Conservation (phyloP, 2,113 vertebrate genomes). For the Pollimyrus isidori region DNA sequence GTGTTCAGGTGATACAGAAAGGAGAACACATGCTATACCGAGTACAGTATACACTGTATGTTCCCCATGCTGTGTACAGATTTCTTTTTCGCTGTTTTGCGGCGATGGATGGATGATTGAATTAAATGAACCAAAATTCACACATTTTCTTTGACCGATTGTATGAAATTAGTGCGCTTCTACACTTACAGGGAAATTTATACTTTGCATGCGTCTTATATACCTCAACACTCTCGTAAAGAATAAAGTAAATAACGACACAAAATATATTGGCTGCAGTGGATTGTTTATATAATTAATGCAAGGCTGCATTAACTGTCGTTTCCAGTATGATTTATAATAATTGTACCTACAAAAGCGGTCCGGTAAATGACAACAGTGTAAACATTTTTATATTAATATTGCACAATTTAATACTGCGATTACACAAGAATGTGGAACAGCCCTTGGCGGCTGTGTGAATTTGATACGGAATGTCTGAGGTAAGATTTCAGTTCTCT, state of each 20-base stretch:
- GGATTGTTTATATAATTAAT: conserved; percentile 13
- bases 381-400: conserved; percentile 38
- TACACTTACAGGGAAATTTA: neutral
- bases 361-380: conserved; percentile 46
- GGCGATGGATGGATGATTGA: neutral
- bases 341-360: neutral
- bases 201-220: neutral
- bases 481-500: conserved; percentile 49
- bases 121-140: neutral
- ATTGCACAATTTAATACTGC: conserved; percentile 63
- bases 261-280: neutral
- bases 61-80: neutral
- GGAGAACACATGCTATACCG: neutral
- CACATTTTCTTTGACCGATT: neutral
- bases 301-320: neutral
- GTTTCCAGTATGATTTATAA: neutral
- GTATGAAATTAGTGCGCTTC: neutral
- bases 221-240: neutral
- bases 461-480: conserved; percentile 47
- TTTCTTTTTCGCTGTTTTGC: neutral
- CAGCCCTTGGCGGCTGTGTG: conserved; percentile 42
- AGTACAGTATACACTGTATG: neutral
- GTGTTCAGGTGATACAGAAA: neutral
- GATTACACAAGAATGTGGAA: conserved; percentile 48
- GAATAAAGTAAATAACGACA: neutral